Conservation (phyloP, 1,140 invertebrate genomes). For the Pinna nobilis region DNA sequence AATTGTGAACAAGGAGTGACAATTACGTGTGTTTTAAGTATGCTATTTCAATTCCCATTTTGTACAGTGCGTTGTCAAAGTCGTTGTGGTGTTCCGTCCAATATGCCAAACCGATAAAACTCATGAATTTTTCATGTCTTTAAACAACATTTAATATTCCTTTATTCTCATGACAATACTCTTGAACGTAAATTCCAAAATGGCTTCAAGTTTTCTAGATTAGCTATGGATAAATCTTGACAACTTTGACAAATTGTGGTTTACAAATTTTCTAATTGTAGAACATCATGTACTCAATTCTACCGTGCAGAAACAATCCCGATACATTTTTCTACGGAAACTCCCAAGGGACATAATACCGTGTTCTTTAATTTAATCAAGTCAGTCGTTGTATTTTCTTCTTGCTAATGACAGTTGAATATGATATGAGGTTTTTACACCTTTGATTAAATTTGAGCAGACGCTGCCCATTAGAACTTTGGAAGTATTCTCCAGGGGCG, state of each 20-base stretch:
- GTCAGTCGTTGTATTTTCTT: background rate
- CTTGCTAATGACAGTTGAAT: background rate
- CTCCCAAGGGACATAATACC: background rate
- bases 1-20: too few species aligned
- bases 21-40: too few species aligned
- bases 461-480: background rate
- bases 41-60: too few species aligned
- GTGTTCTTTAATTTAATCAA: background rate
- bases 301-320: background rate
- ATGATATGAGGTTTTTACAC: slow-evolving; percentile 1
- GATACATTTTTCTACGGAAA: background rate
- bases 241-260: slow-evolving; percentile 1
- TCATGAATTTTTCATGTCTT: background rate
- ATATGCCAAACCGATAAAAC: background rate
- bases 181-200: background rate
- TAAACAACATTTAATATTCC: background rate
- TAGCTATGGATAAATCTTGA: background rate
- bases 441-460: background rate
- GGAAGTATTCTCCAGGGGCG: background rate
- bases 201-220: background rate
- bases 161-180: background rate
- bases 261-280: background rate
- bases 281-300: background rate
- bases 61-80: too few species aligned
- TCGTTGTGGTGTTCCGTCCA: too few species aligned